phyloP scores from a whole-genome alignment of 2,888 invertebrate genomes.

The Muscina levida region DNA sequence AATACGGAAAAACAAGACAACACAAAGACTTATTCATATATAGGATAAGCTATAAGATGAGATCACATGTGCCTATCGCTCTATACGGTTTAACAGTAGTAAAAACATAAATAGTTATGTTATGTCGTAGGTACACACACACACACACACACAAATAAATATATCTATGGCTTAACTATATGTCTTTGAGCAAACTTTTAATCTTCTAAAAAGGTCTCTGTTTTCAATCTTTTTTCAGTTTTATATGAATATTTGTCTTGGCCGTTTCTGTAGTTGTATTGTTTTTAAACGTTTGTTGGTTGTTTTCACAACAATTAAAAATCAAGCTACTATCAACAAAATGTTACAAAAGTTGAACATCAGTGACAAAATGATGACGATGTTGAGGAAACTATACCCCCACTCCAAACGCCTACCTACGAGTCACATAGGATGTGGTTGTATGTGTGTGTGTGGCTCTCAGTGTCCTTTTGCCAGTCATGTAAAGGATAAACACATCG shows the following conservation, averaged over 20 bases:
- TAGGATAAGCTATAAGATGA: neutral
- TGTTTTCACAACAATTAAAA: neutral
- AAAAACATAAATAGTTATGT: no score
- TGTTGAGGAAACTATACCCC: no score
- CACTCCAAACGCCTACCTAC: no score
- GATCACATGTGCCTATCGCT: slow-evolving; percentile 27
- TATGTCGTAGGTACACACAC: neutral
- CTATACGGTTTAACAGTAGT: no score
- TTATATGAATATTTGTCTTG: slow-evolving; percentile 5
- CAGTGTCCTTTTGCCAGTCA: neutral
- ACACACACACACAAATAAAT: slow-evolving; percentile 25
- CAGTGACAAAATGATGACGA: no score
- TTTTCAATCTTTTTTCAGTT: slow-evolving; percentile 4
- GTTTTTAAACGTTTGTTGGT: no score
- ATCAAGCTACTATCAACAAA: slow-evolving; percentile 5
- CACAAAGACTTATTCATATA: no score
- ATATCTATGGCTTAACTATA: neutral
- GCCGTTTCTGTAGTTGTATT: no score
- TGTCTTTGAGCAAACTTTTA: slow-evolving; percentile 23
- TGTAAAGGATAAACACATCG: neutral
- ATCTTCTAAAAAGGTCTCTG: slow-evolving; percentile 25
- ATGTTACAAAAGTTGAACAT: neutral
- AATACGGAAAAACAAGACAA: neutral
- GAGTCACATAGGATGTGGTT: no score
- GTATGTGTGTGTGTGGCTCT: no score